Evolutionary conservation across 2,113 vertebrate genomes (phyloP).

Genomic region (Henicopernis longicauda): DNA sequence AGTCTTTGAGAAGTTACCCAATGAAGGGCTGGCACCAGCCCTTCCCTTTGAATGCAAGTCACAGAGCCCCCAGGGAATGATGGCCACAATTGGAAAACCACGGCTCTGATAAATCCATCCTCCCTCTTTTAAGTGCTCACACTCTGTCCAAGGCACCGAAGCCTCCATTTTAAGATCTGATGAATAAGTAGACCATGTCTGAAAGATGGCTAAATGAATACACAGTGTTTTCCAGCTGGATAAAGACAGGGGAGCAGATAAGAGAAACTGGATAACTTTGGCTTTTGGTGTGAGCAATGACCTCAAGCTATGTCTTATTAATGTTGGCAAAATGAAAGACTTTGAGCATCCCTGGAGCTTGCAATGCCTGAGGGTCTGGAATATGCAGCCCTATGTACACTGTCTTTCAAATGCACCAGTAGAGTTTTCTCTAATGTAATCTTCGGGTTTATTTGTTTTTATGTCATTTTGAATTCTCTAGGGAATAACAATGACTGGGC

Average conservation of each 20-base stretch:
- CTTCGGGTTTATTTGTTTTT: not conserved
- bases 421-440: not conserved
- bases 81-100: not conserved
- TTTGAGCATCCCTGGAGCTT: not conserved
- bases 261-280: not conserved
- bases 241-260: conserved; percentile 13
- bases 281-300: not conserved
- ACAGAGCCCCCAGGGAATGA: not conserved
- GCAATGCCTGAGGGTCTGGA: not conserved
- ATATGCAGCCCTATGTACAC: not conserved
- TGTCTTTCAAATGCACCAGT: not conserved
- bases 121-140: not conserved
- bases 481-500: not conserved
- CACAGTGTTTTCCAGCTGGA: not conserved
- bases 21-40: not conserved
- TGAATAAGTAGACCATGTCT: not conserved
- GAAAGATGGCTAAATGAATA: not conserved
- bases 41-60: not conserved
- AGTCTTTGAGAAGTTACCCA: not conserved
- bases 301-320: not conserved
- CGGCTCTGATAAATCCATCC: not conserved
- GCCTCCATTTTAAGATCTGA: not conserved
- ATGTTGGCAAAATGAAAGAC: not conserved
- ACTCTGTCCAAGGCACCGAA: not conserved
- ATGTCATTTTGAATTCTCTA: not conserved